Conservation (phyloP, 2,113 vertebrate genomes). For the Rhea americana region DNA sequence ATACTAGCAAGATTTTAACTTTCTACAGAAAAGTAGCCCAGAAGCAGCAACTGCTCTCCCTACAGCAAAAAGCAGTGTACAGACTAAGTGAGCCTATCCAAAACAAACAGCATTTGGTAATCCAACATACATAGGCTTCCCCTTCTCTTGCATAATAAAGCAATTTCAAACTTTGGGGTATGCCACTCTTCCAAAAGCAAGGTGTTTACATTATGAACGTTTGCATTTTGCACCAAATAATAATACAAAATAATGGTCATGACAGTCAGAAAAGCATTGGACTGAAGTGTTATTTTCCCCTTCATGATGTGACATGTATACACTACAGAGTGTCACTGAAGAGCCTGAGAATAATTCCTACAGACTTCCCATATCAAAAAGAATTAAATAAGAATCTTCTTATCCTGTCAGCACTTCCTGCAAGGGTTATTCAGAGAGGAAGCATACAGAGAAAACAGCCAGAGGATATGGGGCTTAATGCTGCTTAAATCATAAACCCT, state of each 20-base stretch:
- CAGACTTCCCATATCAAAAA: background rate
- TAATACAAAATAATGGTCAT: background rate
- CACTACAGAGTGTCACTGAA: background rate
- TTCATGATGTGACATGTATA: background rate
- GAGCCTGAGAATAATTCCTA: background rate
- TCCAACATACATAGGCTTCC: background rate
- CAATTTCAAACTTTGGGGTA: background rate
- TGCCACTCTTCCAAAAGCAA: background rate
- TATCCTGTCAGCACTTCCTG: background rate
- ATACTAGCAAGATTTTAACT: background rate
- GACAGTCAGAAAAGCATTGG: background rate
- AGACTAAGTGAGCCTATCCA: background rate
- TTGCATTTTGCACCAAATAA: background rate
- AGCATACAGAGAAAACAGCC: background rate
- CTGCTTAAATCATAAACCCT: constrained; percentile 32
- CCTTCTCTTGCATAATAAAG: background rate
- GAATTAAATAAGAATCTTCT: constrained; percentile 15
- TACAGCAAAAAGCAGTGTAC: background rate
- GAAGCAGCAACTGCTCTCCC: background rate
- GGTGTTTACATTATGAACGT: background rate
- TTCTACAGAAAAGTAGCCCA: background rate
- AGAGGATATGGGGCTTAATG: constrained; percentile 7
- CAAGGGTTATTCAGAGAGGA: constrained; percentile 17
- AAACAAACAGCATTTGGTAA: background rate
- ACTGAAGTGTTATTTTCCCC: background rate